phyloP scores from a whole-genome alignment of 2,113 vertebrate genomes.

The Cyrtonyx montezumae region DNA sequence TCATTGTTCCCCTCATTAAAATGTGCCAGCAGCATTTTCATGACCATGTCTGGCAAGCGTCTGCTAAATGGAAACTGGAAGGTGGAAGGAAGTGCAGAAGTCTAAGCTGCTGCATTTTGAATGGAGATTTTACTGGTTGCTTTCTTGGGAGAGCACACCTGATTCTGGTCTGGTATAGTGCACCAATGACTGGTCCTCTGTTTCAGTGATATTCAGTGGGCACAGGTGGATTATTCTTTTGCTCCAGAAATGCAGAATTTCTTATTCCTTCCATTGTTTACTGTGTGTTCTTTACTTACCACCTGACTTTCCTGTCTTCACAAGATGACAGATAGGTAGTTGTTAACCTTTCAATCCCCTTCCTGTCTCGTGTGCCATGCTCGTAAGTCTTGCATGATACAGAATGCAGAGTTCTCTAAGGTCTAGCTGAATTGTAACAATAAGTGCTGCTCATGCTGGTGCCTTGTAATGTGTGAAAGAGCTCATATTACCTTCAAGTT shows the following conservation, averaged over 20 bases:
- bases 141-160: neutral
- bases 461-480: neutral
- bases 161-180: neutral
- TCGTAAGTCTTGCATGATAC: neutral
- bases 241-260: neutral
- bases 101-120: neutral
- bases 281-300: neutral
- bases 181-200: neutral
- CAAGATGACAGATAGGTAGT: neutral
- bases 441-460: neutral
- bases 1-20: neutral
- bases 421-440: neutral
- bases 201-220: accelerated
- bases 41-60: neutral
- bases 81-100: neutral
- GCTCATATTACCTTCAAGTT: neutral
- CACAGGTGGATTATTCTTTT: neutral
- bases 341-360: neutral
- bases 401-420: neutral
- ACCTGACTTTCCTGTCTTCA: neutral
- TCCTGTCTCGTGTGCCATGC: neutral
- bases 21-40: neutral
- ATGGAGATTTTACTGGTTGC: neutral
- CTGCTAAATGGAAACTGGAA: neutral
- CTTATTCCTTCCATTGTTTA: neutral